phyloP scores from a whole-genome alignment of 1,140 invertebrate genomes.

The Magallana gigas region DNA sequence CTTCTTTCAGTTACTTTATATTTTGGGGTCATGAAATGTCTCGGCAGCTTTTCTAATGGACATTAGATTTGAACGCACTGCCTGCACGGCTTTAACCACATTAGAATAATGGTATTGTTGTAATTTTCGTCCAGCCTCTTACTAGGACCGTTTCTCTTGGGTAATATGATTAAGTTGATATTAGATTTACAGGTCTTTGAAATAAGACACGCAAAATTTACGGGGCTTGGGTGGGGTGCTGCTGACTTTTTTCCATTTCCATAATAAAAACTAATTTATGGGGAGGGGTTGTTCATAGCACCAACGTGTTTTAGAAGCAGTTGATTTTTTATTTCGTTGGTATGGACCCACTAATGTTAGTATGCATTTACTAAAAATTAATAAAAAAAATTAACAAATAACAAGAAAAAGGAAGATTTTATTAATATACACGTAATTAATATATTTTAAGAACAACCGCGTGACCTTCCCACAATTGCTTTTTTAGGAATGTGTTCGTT shows the following conservation, averaged over 20 bases:
- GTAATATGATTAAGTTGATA: background rate
- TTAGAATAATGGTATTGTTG: slow-evolving; percentile 13
- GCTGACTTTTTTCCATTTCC: background rate
- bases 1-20: slow-evolving; percentile 3
- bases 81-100: background rate
- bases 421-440: no score
- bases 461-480: no score
- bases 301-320: no score
- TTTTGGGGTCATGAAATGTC: slow-evolving; percentile 32
- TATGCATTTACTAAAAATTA: no score
- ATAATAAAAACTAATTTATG: no score
- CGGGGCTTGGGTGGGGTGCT: background rate
- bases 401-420: no score
- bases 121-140: background rate
- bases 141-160: background rate
- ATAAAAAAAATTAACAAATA: no score
- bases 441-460: no score
- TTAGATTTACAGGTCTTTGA: background rate
- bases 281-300: no score
- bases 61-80: background rate
- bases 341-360: no score
- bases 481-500: no score
- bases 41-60: slow-evolving; percentile 4
- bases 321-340: no score
- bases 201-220: background rate